Evolutionary conservation across 2,888 invertebrate species (phyloP).

Genomic region (Sphinx pinastri): DNA sequence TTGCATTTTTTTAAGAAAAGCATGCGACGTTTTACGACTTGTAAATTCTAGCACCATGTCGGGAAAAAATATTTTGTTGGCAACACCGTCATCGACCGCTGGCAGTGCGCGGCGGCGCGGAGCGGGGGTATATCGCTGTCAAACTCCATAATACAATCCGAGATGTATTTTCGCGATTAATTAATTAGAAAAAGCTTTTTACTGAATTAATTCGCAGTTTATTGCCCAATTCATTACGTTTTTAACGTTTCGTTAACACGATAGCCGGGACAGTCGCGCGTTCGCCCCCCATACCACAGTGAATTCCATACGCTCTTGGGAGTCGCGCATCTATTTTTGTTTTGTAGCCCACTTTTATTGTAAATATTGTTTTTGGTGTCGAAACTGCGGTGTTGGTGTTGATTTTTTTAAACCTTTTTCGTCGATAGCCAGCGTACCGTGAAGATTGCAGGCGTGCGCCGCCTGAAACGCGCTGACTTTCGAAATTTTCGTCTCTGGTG

Average conservation of each 20-base stretch:
- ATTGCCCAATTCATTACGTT: conserved; percentile 45
- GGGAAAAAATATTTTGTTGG: conserved; percentile 30
- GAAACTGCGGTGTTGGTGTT: conserved; percentile 60
- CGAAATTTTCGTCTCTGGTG: conserved; percentile 46
- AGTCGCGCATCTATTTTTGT: conserved; percentile 72
- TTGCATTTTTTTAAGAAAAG: not conserved
- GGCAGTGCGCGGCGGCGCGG: conserved; percentile 51
- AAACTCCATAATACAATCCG: conserved; percentile 62
- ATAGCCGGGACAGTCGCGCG: conserved; percentile 7
- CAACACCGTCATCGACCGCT: conserved; percentile 75
- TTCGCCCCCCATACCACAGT: conserved; percentile 29
- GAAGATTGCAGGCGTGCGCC: conserved; percentile 39
- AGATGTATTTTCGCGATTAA: conserved; percentile 59
- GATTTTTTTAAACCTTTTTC: conserved; percentile 49
- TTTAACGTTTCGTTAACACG: conserved; percentile 42
- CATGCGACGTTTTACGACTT: conserved; percentile 13
- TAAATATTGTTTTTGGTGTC: conserved; percentile 78
- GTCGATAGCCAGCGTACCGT: conserved; percentile 47
- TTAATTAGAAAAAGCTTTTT: conserved; percentile 65
- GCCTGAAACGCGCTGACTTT: conserved; percentile 51
- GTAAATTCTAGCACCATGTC: conserved; percentile 16
- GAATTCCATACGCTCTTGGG: conserved; percentile 38
- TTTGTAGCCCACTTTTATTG: conserved; percentile 71
- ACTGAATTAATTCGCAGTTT: conserved; percentile 60
- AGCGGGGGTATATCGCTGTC: conserved; percentile 66